Percentiles rank a stretch among this genome's conserved stretches.
phyloP scores from a whole-genome alignment of 2,797 vertebrate species.

The Australoheros facetus region DNA sequence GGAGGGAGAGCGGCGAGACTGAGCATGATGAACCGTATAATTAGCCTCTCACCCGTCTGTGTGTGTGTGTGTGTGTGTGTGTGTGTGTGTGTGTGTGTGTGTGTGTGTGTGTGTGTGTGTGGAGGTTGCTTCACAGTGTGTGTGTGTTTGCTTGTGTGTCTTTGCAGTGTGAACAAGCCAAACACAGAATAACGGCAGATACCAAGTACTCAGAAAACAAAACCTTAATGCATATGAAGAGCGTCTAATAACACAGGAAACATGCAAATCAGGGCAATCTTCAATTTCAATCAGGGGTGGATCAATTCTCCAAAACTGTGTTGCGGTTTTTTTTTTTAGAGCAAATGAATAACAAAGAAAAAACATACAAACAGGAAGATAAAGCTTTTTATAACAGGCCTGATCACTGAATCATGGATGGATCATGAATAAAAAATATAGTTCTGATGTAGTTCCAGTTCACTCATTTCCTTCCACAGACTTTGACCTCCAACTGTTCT shows the following conservation, averaged over 20 bases:
- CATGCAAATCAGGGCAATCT: neutral
- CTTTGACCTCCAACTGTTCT: no score
- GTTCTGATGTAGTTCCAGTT: no score
- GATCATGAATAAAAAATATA: no score
- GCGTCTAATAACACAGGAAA: neutral
- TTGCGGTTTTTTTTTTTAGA: no score
- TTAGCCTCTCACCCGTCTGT: neutral
- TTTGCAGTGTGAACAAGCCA: neutral
- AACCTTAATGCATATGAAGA: neutral
- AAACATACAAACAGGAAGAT: no score
- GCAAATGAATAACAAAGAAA: no score
- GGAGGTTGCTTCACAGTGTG: neutral
- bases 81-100: no score
- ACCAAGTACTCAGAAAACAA: neutral
- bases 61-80: neutral
- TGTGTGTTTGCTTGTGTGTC: neutral
- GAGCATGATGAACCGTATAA: slow-evolving; percentile 35
- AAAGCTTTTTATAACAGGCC: no score
- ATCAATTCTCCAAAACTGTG: no score
- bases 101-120: neutral
- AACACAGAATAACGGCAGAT: neutral
- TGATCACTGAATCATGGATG: no score
- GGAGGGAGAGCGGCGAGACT: neutral
- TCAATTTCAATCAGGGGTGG: no score
- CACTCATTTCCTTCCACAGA: no score